phyloP scores from a whole-genome alignment of 2,888 invertebrate genomes.

The Ditula angustiorana region DNA sequence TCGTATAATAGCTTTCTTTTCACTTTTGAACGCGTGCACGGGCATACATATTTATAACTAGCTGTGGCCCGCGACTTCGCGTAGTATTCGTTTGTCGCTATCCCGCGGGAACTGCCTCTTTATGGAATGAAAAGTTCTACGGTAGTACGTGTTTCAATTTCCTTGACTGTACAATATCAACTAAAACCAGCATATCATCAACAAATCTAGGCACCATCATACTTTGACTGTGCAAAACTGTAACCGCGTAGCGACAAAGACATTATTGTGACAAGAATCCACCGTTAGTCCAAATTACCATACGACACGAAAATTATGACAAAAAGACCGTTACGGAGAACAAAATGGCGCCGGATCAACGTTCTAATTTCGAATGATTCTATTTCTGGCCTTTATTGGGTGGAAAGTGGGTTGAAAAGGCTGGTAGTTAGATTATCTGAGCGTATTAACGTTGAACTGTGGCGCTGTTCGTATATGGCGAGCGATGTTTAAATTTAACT shows the following conservation, averaged over 20 bases:
- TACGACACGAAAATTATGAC: constrained; percentile 36
- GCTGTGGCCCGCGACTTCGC: too few relatives aligned
- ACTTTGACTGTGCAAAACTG: neutral
- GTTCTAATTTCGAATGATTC: constrained; percentile 55
- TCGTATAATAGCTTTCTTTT: constrained; percentile 25
- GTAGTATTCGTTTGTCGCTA: too few relatives aligned
- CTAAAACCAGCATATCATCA: too few relatives aligned
- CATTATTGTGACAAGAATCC: constrained; percentile 4
- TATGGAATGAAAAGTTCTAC: too few relatives aligned
- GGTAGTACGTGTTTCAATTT: too few relatives aligned
- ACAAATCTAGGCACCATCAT: too few relatives aligned
- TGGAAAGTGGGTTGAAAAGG: constrained; percentile 55
- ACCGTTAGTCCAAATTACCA: constrained; percentile 34
- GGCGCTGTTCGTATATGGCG: neutral
- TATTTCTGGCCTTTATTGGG: constrained; percentile 59
- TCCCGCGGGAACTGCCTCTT: too few relatives aligned
- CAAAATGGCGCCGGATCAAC: constrained; percentile 45
- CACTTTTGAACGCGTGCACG: constrained; percentile 8
- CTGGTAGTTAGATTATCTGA: constrained; percentile 36
- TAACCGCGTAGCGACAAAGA: neutral
- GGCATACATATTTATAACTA: constrained; percentile 17
- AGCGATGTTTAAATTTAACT: neutral
- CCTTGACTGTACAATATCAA: too few relatives aligned
- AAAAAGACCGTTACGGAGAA: constrained; percentile 35
- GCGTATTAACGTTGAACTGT: neutral